These are phyloP conservation scores for Furcula furcula DNA, from an alignment of 2,888 invertebrate genomes.

Conservation along the genomic window DNA sequence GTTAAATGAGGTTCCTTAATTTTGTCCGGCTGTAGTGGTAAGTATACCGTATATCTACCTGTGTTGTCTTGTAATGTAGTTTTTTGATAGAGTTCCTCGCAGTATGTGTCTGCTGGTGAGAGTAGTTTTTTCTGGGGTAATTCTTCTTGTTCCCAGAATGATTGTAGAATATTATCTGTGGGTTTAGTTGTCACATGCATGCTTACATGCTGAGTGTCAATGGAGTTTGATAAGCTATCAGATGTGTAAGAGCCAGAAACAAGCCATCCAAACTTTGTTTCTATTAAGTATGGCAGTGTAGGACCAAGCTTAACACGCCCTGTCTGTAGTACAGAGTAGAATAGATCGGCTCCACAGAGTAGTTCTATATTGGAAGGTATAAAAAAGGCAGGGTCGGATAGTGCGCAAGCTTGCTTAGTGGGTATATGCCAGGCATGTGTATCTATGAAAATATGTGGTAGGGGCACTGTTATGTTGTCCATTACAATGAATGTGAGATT, in stretches of 20 bases:
- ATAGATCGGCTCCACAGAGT: conserved; percentile 14
- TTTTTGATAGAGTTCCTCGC: conserved; percentile 8
- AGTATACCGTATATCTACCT: conserved; percentile 5
- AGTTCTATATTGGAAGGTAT: conserved; percentile 12
- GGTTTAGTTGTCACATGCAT: neutral
- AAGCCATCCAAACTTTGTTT: conserved; percentile 7
- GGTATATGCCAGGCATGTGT: no score
- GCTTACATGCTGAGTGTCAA: no score
- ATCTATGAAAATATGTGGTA: no score
- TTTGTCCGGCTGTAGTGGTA: conserved; percentile 10
- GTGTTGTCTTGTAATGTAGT: conserved; percentile 8
- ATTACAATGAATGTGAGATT: no score
- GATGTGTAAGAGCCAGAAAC: conserved; percentile 4
- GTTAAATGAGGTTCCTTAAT: conserved; percentile 16
- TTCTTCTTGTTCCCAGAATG: conserved; percentile 13
- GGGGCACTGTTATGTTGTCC: no score
- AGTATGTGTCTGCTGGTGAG: conserved; percentile 8
- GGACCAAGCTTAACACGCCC: neutral
- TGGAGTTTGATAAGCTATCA: no score
- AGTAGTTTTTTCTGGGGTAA: conserved; percentile 1
- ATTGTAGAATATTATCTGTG: conserved; percentile 3
- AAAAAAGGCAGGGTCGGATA: conserved; percentile 9
- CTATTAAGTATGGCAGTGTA: neutral
- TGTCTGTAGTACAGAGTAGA: conserved; percentile 1
- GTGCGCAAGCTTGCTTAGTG: no score